Evolutionary conservation across 2,113 vertebrate genomes (phyloP).

Genomic region (Lophochroa leadbeateri): DNA sequence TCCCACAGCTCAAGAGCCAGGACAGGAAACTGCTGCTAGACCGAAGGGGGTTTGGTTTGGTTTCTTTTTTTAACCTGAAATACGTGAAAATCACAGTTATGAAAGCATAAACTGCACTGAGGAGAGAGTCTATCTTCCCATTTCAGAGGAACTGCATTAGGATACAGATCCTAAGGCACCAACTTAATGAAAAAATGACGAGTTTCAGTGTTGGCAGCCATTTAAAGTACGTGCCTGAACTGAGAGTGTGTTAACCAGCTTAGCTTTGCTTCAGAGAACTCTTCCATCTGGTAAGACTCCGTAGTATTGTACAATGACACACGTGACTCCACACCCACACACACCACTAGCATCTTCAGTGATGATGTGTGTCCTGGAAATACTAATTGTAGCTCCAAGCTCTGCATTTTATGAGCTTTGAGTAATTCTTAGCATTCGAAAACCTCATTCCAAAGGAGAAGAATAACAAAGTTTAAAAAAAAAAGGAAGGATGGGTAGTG

Average conservation of each 20-base stretch:
- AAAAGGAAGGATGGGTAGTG: fast-evolving
- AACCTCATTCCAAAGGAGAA: slow-evolving; percentile 8
- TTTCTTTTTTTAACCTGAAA: neutral
- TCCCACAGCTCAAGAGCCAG: no score
- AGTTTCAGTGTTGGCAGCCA: neutral
- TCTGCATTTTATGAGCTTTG: neutral
- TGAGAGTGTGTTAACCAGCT: neutral
- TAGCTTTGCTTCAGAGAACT: neutral
- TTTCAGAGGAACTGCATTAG: neutral
- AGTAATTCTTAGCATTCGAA: slow-evolving; percentile 11
- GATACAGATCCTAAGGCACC: slow-evolving; percentile 17
- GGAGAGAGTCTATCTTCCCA: neutral
- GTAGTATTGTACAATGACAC: neutral
- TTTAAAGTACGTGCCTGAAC: slow-evolving; percentile 21
- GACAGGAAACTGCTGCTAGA: no score
- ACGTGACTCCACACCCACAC: neutral
- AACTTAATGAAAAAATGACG: slow-evolving; percentile 23
- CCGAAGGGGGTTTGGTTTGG: neutral
- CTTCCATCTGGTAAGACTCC: neutral
- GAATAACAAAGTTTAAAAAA: neutral
- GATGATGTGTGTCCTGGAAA: slow-evolving; percentile 1
- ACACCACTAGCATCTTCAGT: neutral
- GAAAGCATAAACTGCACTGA: neutral
- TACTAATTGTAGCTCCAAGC: neutral
- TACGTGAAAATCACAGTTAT: neutral